A percentile compares a stretch with the other conserved stretches of the same genome.
Conservation (phyloP, 2,113 vertebrate genomes). For the Prinia subflava region DNA sequence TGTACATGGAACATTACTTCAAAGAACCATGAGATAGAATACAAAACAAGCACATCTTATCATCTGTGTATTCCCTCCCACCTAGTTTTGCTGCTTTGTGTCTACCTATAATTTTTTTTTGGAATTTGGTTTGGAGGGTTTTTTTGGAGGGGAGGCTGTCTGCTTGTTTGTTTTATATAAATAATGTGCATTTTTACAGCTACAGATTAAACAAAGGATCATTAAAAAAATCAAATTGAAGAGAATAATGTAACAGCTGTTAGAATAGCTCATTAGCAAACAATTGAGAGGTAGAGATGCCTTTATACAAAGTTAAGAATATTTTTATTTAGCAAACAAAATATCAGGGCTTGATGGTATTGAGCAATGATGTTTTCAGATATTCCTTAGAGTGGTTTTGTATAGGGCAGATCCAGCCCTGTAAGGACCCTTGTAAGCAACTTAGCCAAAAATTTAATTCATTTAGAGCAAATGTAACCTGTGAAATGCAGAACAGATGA, state of each 20-base stretch:
- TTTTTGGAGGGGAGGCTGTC: accelerated
- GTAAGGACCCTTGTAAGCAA: background rate
- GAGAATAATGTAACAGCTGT: background rate
- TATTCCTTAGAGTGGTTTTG: background rate
- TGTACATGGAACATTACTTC: background rate
- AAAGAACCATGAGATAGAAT: background rate
- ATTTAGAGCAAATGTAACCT: background rate
- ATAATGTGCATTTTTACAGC: background rate
- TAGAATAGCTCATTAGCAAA: background rate
- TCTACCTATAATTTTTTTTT: background rate
- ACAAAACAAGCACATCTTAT: background rate
- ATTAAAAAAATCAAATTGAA: background rate
- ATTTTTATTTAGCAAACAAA: background rate
- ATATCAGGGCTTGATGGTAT: background rate
- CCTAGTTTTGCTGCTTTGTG: background rate
- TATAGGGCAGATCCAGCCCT: background rate
- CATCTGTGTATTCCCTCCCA: background rate
- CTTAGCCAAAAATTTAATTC: background rate
- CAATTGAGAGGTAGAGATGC: background rate
- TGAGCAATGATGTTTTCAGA: background rate
- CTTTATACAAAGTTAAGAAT: background rate
- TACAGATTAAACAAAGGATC: background rate
- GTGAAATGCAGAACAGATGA: background rate
- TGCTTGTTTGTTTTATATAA: background rate
- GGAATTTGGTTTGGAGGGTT: background rate